Conservation (phyloP, 2,888 invertebrate species). For the Sminthurides aquaticus region DNA sequence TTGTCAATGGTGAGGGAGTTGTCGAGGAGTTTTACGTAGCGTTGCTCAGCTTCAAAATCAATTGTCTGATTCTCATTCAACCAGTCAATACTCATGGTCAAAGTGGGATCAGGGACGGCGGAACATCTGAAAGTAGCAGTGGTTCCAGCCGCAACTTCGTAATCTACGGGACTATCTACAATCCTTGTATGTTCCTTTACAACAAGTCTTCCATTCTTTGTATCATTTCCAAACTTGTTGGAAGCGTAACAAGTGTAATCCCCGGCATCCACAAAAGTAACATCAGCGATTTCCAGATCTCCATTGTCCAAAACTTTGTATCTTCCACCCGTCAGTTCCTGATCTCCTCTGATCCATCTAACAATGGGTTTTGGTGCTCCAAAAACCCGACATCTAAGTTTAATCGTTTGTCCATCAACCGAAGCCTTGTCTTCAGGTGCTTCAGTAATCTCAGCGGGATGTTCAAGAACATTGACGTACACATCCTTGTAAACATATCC, state of each 20-base stretch:
- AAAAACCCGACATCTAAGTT: slow-evolving; percentile 81
- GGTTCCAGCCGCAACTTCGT: slow-evolving; percentile 81
- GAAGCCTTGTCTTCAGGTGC: slow-evolving; percentile 72
- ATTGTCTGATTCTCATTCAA: slow-evolving; percentile 75
- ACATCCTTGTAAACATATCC: slow-evolving; percentile 98
- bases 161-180: slow-evolving; percentile 79
- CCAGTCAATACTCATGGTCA: slow-evolving; percentile 76
- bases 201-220: slow-evolving; percentile 68
- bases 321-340: slow-evolving; percentile 82
- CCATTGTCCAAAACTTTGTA: slow-evolving; percentile 70
- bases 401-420: slow-evolving; percentile 73
- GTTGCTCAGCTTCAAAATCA: slow-evolving; percentile 75
- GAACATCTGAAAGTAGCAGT: slow-evolving; percentile 86
- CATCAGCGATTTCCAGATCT: slow-evolving; percentile 71
- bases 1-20: slow-evolving; percentile 89
- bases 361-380: slow-evolving; percentile 93
- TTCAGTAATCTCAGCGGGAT: slow-evolving; percentile 81
- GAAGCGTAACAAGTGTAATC: slow-evolving; percentile 82
- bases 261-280: slow-evolving; percentile 83
- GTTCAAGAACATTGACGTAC: slow-evolving; percentile 86
- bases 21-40: slow-evolving; percentile 78
- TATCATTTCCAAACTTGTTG: slow-evolving; percentile 82
- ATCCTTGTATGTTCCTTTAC: slow-evolving; percentile 79
- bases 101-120: slow-evolving; percentile 78
- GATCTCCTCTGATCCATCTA: slow-evolving; percentile 76